Evolutionary conservation across 92 coral and sea anemone genomes (phyloP), one percentile per base, ranked within the genome.

Genomic region (Muricea muricata): DNA sequence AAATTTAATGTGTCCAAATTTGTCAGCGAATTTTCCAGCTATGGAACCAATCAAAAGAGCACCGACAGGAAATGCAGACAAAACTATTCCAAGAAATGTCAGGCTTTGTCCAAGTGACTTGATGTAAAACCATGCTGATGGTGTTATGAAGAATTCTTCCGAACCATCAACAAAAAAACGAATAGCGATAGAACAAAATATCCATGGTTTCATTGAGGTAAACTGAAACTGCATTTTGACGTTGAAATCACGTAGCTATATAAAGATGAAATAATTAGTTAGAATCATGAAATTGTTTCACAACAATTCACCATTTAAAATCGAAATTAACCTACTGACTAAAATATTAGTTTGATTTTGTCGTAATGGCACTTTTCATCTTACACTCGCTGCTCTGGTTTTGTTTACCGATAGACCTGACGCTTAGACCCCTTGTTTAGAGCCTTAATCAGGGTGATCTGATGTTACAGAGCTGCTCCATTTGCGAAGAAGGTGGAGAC

Each of bases 51-150:
- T 6, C 1, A 30, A 4, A 5, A 75, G n/a, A 26, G 80, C 65
- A 6, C 31, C 18, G 56, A 75, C n/a, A 8, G 32, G 30, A 65
- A 23, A 75, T 0, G 63, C 80, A 7, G 65, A 0, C 17, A 52
- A 24, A 11, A 75, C 63, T 4, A 75, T 1, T 8, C 80, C 80
- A 23, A 75, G 80, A 20, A 46, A 75, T 6, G 46, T 25, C 33
- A 20, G 24, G 1, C 37, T 46, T 31, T 75, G 63, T 21, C 80
- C 80, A 10, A 75, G 31, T 0, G 63, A 75, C 26, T 32, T 46
- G 11, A 58, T 26, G 13, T 58, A 58, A 58, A 20, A 75, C 80
- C 80, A 47, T n/a, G 65, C 80, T n/a, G 80, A 35, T 20, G 79
- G 79, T 45, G 29, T 9, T 1, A 73, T 73, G 79, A 73, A 21